Conservation (phyloP, 2,888 invertebrate genomes). For the Tenodera sinensis region DNA sequence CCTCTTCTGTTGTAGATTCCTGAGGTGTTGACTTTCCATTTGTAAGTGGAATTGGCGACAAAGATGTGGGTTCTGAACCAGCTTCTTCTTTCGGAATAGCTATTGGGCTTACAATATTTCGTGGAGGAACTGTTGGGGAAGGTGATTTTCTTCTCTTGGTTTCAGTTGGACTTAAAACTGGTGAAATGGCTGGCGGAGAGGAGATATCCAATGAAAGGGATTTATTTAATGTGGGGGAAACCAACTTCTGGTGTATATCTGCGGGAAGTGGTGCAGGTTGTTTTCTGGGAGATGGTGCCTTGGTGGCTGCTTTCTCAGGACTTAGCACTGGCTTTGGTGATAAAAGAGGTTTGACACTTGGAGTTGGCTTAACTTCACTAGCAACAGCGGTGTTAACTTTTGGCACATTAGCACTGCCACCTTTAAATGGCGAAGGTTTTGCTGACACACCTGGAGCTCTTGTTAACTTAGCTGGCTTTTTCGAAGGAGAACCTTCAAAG, state of each 20-base stretch:
- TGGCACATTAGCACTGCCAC: neutral
- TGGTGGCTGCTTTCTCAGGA: conserved; percentile 32
- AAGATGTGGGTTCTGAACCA: neutral
- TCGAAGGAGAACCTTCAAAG: conserved; percentile 60
- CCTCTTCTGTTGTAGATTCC: neutral
- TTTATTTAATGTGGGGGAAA: neutral
- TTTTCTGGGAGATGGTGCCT: neutral
- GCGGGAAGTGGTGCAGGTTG: neutral
- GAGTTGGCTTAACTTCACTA: conserved; percentile 25
- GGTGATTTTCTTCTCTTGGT: conserved; percentile 17
- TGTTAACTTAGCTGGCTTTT: conserved; percentile 38
- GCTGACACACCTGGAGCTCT: conserved; percentile 44
- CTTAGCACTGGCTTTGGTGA: conserved; percentile 46
- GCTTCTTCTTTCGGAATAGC: neutral
- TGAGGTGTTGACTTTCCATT: conserved; percentile 20
- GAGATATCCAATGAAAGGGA: neutral
- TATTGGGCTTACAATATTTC: neutral
- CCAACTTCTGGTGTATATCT: neutral
- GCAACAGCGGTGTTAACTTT: neutral
- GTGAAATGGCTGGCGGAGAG: neutral
- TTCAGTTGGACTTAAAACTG: neutral
- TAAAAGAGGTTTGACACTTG: conserved; percentile 45
- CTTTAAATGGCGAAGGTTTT: conserved; percentile 32
- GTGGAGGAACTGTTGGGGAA: conserved; percentile 1
- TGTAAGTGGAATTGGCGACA: neutral